Conservation (phyloP, 2,113 vertebrate species). For the Tetrax tetrax region DNA sequence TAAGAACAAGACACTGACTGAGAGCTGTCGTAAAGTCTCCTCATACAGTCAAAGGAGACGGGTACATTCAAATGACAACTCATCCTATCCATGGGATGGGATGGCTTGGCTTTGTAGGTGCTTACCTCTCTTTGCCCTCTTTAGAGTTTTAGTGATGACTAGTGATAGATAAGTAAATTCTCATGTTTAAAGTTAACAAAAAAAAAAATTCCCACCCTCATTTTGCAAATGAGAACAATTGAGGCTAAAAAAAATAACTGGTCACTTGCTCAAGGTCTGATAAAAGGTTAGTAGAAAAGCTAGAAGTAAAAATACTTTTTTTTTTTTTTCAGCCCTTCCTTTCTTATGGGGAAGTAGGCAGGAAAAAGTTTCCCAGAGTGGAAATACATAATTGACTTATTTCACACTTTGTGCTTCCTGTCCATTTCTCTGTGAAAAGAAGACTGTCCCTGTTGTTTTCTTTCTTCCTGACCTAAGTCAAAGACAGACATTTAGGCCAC, state of each 20-base stretch:
- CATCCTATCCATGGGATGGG: not conserved
- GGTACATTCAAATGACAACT: not conserved
- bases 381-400: not conserved
- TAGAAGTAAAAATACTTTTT: not conserved
- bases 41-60: not conserved
- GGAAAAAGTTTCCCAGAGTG: not conserved
- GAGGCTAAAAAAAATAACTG: not conserved
- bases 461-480: not conserved
- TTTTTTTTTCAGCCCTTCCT: not conserved
- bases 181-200: not conserved
- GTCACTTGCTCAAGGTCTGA: not conserved
- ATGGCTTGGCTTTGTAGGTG: not conserved
- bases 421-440: not conserved
- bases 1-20: not conserved
- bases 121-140: not conserved
- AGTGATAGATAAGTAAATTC: not conserved
- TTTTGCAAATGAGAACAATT: not conserved
- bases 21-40: not conserved
- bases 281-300: not conserved
- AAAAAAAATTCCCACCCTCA: not conserved
- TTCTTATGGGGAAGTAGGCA: not conserved
- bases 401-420: not conserved
- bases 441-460: not conserved
- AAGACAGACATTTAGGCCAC: not conserved
- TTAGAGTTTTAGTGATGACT: not conserved